These are phyloP conservation scores for Gavia stellata DNA, from an alignment of 2,113 vertebrate genomes.

Conservation along the genomic window DNA sequence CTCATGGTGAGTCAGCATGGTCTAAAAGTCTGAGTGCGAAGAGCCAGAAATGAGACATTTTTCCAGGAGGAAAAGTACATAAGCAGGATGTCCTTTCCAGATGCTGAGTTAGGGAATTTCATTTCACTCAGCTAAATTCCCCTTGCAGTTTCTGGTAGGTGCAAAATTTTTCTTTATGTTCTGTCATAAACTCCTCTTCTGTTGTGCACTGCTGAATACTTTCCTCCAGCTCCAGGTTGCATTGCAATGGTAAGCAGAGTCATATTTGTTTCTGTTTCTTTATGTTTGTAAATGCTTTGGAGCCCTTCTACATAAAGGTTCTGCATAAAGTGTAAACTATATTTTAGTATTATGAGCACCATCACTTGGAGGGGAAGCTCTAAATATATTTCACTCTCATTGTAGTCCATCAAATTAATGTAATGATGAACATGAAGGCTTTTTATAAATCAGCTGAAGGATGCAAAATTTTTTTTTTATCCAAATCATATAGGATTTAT, in stretches of 20 bases:
- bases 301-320: not conserved
- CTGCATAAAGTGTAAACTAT: not conserved
- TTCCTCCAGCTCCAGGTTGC: not conserved
- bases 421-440: not conserved
- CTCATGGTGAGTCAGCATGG: constrained; percentile 23
- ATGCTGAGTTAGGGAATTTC: constrained; percentile 44
- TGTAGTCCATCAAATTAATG: constrained; percentile 11
- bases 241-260: not conserved
- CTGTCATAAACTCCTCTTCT: constrained; percentile 4
- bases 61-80: constrained; percentile 40
- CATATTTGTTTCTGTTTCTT: not conserved
- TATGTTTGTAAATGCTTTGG: not conserved
- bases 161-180: constrained; percentile 27
- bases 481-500: not conserved
- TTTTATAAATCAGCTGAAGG: constrained; percentile 3
- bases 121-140: not conserved
- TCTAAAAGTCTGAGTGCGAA: not conserved
- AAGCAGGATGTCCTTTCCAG: constrained; percentile 47
- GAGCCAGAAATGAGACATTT: constrained; percentile 42
- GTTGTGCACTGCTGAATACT: not conserved
- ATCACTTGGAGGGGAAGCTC: not conserved
- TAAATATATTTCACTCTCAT: not conserved
- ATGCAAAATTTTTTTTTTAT: not conserved
- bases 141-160: constrained; percentile 3
- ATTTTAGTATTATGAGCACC: not conserved